A percentile compares a stretch with the other conserved stretches of the same genome.
Conservation (phyloP, 1,140 invertebrate genomes). For the Lutraria rhynchaena region DNA sequence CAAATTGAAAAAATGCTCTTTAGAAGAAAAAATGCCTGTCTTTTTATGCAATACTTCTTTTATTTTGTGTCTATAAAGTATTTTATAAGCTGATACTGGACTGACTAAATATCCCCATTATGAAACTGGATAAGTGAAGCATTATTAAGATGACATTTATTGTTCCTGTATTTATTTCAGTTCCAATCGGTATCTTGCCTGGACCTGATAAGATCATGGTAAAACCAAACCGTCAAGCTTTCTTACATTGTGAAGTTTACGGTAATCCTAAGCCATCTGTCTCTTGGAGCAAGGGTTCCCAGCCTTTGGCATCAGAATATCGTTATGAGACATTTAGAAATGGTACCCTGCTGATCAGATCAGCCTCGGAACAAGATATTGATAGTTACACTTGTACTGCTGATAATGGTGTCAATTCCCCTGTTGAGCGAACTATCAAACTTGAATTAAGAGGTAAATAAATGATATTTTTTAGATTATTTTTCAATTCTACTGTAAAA, state of each 20-base stretch:
- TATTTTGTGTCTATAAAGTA: no score
- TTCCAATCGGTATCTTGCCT: constrained; percentile 65
- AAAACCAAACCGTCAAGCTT: constrained; percentile 64
- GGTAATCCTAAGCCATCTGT: constrained; percentile 60
- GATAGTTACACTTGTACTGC: constrained; percentile 68
- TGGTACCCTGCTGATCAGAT: constrained; percentile 67
- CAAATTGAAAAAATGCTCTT: no score
- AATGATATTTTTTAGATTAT: background rate
- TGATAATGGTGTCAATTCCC: constrained; percentile 64
- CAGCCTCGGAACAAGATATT: constrained; percentile 52
- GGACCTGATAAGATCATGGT: constrained; percentile 61
- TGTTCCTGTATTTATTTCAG: constrained; percentile 60
- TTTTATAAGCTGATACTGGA: no score
- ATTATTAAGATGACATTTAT: no score
- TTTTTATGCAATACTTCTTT: no score
- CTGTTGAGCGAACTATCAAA: constrained; percentile 51
- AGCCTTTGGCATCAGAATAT: constrained; percentile 12
- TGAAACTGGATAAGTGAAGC: no score
- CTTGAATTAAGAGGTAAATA: constrained; percentile 62
- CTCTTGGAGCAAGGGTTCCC: constrained; percentile 55
- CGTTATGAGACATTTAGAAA: constrained; percentile 65
- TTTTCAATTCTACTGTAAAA: no score
- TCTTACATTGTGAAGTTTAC: constrained; percentile 68
- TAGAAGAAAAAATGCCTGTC: no score
- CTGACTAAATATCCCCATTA: no score